These are phyloP conservation scores for Amazona vittata DNA, from an alignment of 2,113 vertebrate species.

Conservation along the genomic window DNA sequence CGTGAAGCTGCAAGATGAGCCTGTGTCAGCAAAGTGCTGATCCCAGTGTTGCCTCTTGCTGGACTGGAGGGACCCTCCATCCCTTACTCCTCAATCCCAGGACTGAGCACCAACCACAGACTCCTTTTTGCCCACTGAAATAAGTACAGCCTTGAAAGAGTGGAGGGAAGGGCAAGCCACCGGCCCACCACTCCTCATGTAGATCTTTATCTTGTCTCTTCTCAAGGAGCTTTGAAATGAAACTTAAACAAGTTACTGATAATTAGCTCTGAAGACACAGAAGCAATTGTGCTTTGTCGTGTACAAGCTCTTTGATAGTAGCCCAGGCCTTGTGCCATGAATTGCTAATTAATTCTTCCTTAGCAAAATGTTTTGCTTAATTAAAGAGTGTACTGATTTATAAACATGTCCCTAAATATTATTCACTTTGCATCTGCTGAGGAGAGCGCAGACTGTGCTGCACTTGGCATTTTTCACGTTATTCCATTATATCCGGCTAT, in stretches of 20 bases:
- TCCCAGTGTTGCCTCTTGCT: neutral
- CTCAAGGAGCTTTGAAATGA: slow-evolving; percentile 43
- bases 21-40: neutral
- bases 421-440: slow-evolving; percentile 60
- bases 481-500: slow-evolving; percentile 60
- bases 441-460: slow-evolving; percentile 39
- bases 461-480: slow-evolving; percentile 46
- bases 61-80: rapidly evolving
- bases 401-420: slow-evolving; percentile 66
- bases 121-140: neutral
- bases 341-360: slow-evolving; percentile 77
- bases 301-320: slow-evolving; percentile 71
- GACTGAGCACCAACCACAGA: rapidly evolving
- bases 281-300: slow-evolving; percentile 63
- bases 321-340: slow-evolving; percentile 66
- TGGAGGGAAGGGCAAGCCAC: neutral
- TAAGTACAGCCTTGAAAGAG: neutral
- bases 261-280: slow-evolving; percentile 75
- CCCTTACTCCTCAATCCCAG: neutral
- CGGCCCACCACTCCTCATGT: neutral
- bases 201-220: slow-evolving; percentile 41
- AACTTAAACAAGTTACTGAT: slow-evolving; percentile 63
- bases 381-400: slow-evolving; percentile 80
- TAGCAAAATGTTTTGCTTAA: slow-evolving; percentile 81
- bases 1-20: neutral